Evolutionary conservation across 2,113 vertebrate genomes (phyloP).

Genomic region (Nerophis ophidion): DNA sequence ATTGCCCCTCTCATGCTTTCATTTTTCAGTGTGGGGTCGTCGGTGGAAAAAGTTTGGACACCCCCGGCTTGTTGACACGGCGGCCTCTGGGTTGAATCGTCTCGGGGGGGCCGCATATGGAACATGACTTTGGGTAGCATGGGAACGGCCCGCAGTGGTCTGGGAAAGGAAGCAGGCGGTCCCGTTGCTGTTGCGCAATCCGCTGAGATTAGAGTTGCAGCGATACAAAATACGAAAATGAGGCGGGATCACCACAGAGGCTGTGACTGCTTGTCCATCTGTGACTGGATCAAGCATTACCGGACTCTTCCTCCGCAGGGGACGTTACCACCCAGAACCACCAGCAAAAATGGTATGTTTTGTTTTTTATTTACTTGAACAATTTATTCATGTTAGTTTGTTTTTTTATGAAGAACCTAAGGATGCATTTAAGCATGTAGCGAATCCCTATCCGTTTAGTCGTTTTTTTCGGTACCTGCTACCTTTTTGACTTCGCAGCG

Average conservation of each 20-base stretch:
- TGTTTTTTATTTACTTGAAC: not conserved
- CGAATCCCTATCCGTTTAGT: not conserved
- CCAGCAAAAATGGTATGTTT: not conserved
- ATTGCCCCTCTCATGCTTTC: too few species aligned
- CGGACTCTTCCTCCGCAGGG: not conserved
- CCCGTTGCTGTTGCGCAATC: constrained; percentile 52
- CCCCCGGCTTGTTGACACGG: constrained; percentile 18
- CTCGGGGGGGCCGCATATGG: constrained; percentile 11
- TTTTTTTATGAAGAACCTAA: too few species aligned
- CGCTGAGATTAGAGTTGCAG: constrained; percentile 49
- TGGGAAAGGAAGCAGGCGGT: constrained; percentile 72
- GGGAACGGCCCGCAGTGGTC: constrained; percentile 39
- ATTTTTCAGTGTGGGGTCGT: too few species aligned
- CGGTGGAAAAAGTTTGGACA: too few species aligned
- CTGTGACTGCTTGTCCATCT: constrained; percentile 15
- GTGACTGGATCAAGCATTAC: constrained; percentile 12
- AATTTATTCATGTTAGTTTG: too few species aligned
- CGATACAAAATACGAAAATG: constrained; percentile 33
- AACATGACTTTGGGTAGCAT: constrained; percentile 32
- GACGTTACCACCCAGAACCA: not conserved
- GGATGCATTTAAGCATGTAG: too few species aligned
- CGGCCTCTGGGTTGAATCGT: constrained; percentile 23
- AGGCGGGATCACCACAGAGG: constrained; percentile 36
- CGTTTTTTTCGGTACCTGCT: not conserved
- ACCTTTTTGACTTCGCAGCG: not conserved